Base-by-base conservation (phyloP, 53 echinoderm and acorn worm genomes). In the Paracentrotus lividus region DNA sequence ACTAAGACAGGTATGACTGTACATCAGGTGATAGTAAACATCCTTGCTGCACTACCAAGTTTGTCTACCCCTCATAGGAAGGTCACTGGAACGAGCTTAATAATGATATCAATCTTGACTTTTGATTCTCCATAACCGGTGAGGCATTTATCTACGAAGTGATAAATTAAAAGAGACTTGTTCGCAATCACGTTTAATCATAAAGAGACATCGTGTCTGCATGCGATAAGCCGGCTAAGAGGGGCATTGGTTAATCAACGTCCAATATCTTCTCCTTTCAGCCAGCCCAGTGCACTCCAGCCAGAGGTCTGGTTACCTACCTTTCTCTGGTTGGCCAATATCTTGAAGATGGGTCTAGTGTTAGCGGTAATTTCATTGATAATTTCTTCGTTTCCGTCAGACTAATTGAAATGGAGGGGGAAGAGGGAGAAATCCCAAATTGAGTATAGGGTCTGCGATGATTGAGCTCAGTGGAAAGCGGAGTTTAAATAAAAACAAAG, bases 211-310 rank as follows among this genome's bases (percentile, higher is more conserved):
- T 86, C 86, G 6, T 56, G 56, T 53, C 86, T 81, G 21, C 56
- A 55, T 16, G 54, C 21, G 86, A 53, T 86, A 86, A 86, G 86
- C 54, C 86, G 20, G 86, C 33, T 86, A 86, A 86, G 86, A 86
- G 31, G 81, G n/a, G 53, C 32, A 6, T 29, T 32, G 52, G 21
- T 54, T 85, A 53, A 85, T 54, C 6, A 85, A 10, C 54, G 51
- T 2, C 53, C 85, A 77, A 54, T 52, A 51, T 85, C 33, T 51
- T 8, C 85, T 27, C 54, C 0, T 85, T 85, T 52, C 13, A 32
- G 21, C 77, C 77, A n/a, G 1, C 1, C 1, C 49, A 5, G 49
- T 2, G 38, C 47, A 26, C 49, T 81, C 12, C 81, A 47, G 77
- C 43, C 8, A 45, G n/a, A 45, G 47, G 45, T 47, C 8, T 20